A percentile compares a stretch with the other conserved stretches of the same genome.
phyloP scores from a whole-genome alignment of 2,888 invertebrate genomes.

The Agriopis marginaria region DNA sequence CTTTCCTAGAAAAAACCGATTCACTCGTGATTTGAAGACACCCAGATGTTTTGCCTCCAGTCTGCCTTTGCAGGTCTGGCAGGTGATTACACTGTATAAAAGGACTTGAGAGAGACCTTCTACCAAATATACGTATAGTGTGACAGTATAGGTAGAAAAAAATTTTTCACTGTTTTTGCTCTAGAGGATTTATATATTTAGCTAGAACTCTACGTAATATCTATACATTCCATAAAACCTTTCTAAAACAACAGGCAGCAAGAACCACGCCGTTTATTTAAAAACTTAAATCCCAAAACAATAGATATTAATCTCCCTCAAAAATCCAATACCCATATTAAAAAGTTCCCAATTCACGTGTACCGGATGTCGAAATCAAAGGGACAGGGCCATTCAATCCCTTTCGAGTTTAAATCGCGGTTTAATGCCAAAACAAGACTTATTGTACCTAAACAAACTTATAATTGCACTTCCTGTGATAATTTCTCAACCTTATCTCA shows the following conservation, averaged over 20 bases:
- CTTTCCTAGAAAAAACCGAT: too few species aligned
- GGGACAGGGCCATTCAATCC: constrained; percentile 70
- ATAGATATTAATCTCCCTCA: constrained; percentile 36
- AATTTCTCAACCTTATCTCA: constrained; percentile 36
- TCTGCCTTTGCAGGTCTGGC: too few species aligned
- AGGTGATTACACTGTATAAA: too few species aligned
- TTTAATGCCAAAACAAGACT: constrained; percentile 75
- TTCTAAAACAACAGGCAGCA: constrained; percentile 1
- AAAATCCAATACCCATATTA: constrained; percentile 57
- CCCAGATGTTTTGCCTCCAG: too few species aligned
- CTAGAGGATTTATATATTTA: too few species aligned
- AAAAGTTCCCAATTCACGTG: constrained; percentile 67
- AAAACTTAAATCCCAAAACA: constrained; percentile 30
- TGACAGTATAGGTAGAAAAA: not conserved
- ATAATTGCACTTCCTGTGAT: constrained; percentile 25
- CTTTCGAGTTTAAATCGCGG: constrained; percentile 71
- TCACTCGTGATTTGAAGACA: too few species aligned
- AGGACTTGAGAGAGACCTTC: too few species aligned
- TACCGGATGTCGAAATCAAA: constrained; percentile 78
- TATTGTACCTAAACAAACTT: constrained; percentile 60
- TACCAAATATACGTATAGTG: too few species aligned
- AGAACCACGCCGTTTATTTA: constrained; percentile 1
- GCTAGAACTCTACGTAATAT: too few species aligned
- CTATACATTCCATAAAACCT: not conserved
- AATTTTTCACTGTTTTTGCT: too few species aligned